phyloP scores from a whole-genome alignment of 2,113 vertebrate species.

The Labeo catla region DNA sequence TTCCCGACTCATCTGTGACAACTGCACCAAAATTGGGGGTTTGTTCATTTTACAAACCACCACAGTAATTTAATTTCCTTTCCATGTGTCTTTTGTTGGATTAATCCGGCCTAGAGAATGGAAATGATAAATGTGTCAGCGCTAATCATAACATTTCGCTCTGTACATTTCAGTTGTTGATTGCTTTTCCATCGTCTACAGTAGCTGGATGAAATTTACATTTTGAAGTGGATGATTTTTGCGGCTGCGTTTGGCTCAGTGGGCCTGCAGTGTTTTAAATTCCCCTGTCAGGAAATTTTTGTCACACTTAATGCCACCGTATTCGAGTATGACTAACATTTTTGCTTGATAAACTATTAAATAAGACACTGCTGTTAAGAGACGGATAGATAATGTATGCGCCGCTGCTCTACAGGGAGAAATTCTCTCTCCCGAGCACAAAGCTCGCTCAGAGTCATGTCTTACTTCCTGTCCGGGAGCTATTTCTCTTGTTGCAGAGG shows the following conservation, averaged over 20 bases:
- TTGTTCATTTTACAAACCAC: constrained; percentile 2
- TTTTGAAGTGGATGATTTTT: constrained; percentile 8
- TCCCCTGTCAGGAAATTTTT: neutral
- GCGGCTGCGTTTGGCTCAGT: neutral
- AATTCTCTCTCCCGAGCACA: constrained; percentile 22
- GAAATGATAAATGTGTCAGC: constrained; percentile 27
- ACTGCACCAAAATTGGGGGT: neutral
- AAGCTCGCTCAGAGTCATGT: constrained; percentile 20
- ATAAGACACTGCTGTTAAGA: constrained; percentile 23
- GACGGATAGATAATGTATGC: neutral
- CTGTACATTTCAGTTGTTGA: constrained; percentile 30
- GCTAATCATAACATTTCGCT: constrained; percentile 34
- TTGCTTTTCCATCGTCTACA: constrained; percentile 26
- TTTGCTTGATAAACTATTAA: constrained; percentile 33
- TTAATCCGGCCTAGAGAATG: constrained; percentile 20
- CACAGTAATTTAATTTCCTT: constrained; percentile 38
- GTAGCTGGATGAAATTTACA: constrained; percentile 27
- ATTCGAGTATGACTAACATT: neutral
- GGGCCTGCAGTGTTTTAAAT: constrained; percentile 16
- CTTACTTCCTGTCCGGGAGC: constrained; percentile 1
- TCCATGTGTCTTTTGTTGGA: constrained; percentile 44
- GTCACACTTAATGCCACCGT: neutral
- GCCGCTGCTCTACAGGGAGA: neutral
- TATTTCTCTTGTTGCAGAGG: constrained; percentile 23
- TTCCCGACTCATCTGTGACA: neutral